Evolutionary conservation across 2,797 vertebrate genomes (phyloP).

Genomic region (Hypotaenidia philippensis): DNA sequence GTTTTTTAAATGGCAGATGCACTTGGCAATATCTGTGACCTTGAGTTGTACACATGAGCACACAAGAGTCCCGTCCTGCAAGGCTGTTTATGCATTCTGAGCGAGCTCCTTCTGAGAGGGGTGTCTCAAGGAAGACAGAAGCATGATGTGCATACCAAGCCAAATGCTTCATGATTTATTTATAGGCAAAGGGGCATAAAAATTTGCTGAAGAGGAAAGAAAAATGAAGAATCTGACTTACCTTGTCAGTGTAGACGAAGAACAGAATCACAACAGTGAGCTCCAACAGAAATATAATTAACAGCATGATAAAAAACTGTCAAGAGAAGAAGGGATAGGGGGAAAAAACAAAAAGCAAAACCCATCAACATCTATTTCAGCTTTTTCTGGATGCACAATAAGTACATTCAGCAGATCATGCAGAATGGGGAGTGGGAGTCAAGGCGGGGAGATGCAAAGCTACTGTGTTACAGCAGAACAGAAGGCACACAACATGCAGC

Average conservation of each 20-base stretch:
- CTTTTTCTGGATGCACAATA: slow-evolving; percentile 6
- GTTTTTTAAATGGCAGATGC: not conserved
- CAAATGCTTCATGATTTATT: slow-evolving; percentile 71
- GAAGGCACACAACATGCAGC: not conserved
- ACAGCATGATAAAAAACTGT: slow-evolving; percentile 96
- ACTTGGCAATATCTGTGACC: slow-evolving; percentile 48
- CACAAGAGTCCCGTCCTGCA: slow-evolving; percentile 1
- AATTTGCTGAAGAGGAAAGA: slow-evolving; percentile 63
- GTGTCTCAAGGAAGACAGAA: slow-evolving; percentile 56
- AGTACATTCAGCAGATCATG: not conserved
- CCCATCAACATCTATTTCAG: slow-evolving; percentile 48
- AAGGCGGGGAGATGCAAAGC: not conserved
- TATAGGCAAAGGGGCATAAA: slow-evolving; percentile 58
- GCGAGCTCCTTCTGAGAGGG: slow-evolving; percentile 43
- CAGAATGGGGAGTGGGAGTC: not conserved
- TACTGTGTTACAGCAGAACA: not conserved
- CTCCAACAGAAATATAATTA: slow-evolving; percentile 95
- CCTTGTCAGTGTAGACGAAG: slow-evolving; percentile 95
- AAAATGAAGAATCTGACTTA: slow-evolving; percentile 76
- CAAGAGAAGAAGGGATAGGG: slow-evolving; percentile 68
- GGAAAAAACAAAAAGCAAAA: slow-evolving; percentile 36
- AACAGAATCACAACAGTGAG: slow-evolving; percentile 92
- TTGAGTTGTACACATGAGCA: slow-evolving; percentile 40
- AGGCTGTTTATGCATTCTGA: slow-evolving; percentile 65
- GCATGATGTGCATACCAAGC: slow-evolving; percentile 65